Conservation (phyloP, 2,113 vertebrate species). For the Phylloscopus trochilus region DNA sequence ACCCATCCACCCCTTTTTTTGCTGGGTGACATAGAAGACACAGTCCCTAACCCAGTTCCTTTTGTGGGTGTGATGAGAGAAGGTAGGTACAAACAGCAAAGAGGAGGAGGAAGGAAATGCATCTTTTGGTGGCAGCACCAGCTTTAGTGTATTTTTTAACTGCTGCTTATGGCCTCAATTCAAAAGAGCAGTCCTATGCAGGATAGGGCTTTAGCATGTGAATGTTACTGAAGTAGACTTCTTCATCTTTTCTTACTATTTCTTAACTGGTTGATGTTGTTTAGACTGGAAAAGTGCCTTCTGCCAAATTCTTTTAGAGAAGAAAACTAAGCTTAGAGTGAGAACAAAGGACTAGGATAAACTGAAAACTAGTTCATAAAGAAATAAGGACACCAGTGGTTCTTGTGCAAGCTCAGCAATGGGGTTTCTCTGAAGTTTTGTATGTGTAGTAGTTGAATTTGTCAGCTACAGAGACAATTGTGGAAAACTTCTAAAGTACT, state of each 20-base stretch:
- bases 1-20: not conserved
- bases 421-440: not conserved
- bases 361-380: not conserved
- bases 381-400: not conserved
- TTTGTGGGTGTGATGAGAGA: not conserved
- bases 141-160: not conserved
- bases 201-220: not conserved
- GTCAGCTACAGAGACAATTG: not conserved
- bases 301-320: not conserved
- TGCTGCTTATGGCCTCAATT: not conserved
- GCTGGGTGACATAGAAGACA: not conserved
- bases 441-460: not conserved
- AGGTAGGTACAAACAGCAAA: not conserved
- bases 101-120: not conserved
- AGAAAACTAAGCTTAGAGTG: not conserved
- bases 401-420: not conserved
- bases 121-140: not conserved
- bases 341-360: not conserved
- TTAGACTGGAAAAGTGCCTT: not conserved
- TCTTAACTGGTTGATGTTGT: not conserved
- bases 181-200: not conserved
- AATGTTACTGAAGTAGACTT: not conserved
- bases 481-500: not conserved
- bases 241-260: not conserved
- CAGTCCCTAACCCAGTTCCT: not conserved